These are phyloP conservation scores for Chiloscyllium punctatum DNA, from an alignment of 2,797 vertebrate genomes.

Conservation along the genomic window DNA sequence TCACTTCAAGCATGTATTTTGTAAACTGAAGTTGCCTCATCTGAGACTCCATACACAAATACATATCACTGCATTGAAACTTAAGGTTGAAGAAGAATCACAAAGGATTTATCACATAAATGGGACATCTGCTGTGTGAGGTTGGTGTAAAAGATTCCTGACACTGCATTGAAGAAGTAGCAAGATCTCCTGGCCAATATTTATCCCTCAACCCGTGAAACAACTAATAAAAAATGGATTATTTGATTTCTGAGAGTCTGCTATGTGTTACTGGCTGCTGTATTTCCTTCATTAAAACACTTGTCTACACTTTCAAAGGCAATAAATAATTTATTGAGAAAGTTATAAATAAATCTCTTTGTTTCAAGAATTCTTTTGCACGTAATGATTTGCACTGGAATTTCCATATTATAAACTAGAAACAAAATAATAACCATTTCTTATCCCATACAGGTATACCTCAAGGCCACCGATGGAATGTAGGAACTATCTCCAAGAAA, in stretches of 20 bases:
- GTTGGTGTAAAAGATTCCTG: neutral
- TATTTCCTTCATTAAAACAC: neutral
- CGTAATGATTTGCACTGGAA: neutral
- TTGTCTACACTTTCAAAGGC: neutral
- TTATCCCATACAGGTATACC: neutral
- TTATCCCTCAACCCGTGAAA: neutral
- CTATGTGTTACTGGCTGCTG: neutral
- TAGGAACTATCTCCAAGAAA: constrained; percentile 46
- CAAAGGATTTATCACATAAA: neutral
- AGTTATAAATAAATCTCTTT: neutral
- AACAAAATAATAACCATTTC: neutral
- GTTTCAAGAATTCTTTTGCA: neutral
- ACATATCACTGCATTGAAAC: neutral
- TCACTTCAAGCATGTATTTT: neutral
- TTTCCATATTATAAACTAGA: neutral
- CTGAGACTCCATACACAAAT: neutral
- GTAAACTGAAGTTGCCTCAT: neutral
- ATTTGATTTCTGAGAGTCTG: neutral
- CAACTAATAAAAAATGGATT: neutral
- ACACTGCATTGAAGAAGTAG: no score
- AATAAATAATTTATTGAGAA: neutral
- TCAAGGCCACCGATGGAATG: constrained; percentile 42
- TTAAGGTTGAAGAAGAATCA: neutral
- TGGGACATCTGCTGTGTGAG: neutral
- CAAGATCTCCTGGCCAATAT: neutral